Evolutionary conservation across 1,140 invertebrate species (phyloP), one percentile per base, ranked within the genome.

Genomic region (Drosophila tani): DNA sequence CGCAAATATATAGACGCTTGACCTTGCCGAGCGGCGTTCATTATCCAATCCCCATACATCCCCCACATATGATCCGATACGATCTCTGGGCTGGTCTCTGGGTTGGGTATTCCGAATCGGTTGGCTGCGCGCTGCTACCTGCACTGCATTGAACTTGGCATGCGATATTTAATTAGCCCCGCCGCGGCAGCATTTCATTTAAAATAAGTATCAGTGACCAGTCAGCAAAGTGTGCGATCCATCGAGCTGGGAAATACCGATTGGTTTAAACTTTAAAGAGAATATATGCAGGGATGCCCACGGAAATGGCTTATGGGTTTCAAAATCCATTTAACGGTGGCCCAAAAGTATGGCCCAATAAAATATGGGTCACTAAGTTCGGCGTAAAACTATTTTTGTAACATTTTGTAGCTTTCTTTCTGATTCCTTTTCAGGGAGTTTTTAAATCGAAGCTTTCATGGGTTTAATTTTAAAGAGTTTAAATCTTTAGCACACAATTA

Each of bases 121-220:
- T 77, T 56, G 51, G 77, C 59, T 55, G 56, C 65, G 49, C 51
- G 12, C n/a, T n/a, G n/a, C 55, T 47, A 46, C 62, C 55, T 45
- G 50, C 62, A 50, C 63, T 81, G 81, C 76, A 76, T 84, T 84
- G 71, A 85, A 86, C 83, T 85, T 85, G 75, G 64, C 79, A 66
- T 86, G 74, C 78, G 59, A 74, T 83, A 58, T 80, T 79, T 83
- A 75, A 78, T 78, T 78, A 78, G 75, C 75, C 35, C 47, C 47
- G n/a, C n/a, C n/a, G 32, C 64, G 15, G 38, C 56, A 56, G 65
- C 57, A 45, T 62, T 60, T 77, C 27, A 27, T 66, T 75, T 55
- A 66, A 60, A 55, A 77, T 62, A 35, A 40, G 35, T 56, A 19
- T 55, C 41, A 75, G 41, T 55, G 50, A 21, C 9, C 38, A 49